Percentiles rank a stretch among this genome's conserved stretches.
Evolutionary conservation across 2,113 vertebrate genomes (phyloP).

Genomic region (Dolichallabes microphthalmus): DNA sequence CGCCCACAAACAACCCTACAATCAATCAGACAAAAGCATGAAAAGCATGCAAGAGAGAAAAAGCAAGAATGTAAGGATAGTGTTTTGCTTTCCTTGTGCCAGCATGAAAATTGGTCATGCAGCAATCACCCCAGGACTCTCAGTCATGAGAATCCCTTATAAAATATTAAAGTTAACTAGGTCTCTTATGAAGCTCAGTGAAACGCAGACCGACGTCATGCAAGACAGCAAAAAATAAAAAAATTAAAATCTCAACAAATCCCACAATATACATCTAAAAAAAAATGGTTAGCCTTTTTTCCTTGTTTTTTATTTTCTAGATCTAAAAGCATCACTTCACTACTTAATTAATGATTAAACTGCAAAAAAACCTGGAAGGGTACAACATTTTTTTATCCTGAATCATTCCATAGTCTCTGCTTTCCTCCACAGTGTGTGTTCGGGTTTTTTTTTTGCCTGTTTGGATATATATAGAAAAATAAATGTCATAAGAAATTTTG

Average conservation of each 20-base stretch:
- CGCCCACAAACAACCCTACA: too few relatives aligned
- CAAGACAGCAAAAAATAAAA: not conserved
- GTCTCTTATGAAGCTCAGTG: conserved; percentile 52
- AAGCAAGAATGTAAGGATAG: not conserved
- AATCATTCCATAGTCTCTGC: not conserved
- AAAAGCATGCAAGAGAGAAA: not conserved
- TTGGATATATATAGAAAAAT: not conserved
- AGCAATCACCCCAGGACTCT: conserved; percentile 15
- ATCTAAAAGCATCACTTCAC: not conserved
- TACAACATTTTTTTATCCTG: not conserved
- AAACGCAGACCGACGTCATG: conserved; percentile 37
- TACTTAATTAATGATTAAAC: not conserved
- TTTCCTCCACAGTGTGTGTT: not conserved
- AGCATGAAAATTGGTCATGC: conserved; percentile 21
- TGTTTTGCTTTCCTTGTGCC: not conserved
- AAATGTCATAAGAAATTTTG: too few relatives aligned
- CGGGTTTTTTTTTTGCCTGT: not conserved
- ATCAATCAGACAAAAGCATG: too few relatives aligned
- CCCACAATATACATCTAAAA: too few relatives aligned
- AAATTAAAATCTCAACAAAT: too few relatives aligned
- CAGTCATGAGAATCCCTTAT: conserved; percentile 60
- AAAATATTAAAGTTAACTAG: conserved; percentile 70
- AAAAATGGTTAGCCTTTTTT: too few relatives aligned
- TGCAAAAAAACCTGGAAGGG: not conserved
- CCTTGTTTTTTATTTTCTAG: not conserved